Conservation (phyloP, 2,797 vertebrate species). For the Zalophus californianus region DNA sequence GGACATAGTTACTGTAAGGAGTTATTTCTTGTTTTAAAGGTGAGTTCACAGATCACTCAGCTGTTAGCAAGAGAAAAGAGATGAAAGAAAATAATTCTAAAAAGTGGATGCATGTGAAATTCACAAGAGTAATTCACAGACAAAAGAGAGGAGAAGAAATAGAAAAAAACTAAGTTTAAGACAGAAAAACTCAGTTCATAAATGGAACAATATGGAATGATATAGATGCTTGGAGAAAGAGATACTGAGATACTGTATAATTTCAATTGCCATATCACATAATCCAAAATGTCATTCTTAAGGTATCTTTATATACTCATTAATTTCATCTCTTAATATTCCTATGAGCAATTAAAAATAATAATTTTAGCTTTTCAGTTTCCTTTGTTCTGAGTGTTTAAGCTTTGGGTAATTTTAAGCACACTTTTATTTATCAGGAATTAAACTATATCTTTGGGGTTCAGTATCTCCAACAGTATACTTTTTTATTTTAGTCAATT, state of each 20-base stretch:
- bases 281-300: neutral
- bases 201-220: neutral
- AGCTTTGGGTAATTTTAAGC: neutral
- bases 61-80: neutral
- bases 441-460: neutral
- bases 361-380: neutral
- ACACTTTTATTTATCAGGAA: neutral
- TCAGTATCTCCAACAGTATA: neutral
- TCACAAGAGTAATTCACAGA: neutral
- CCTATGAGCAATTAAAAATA: neutral
- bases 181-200: neutral
- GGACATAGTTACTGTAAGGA: neutral
- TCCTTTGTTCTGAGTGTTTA: neutral
- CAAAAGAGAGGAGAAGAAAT: neutral
- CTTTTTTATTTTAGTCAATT: neutral
- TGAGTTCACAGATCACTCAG: neutral
- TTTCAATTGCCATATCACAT: neutral
- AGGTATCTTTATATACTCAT: neutral
- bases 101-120: neutral
- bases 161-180: neutral
- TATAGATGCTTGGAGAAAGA: neutral
- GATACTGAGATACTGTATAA: neutral
- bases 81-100: neutral
- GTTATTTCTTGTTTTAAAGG: neutral
- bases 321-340: neutral